Percentiles rank a stretch among this genome's conserved stretches.
Conservation (phyloP, 1,140 invertebrate species). For the Megalonaias nervosa region DNA sequence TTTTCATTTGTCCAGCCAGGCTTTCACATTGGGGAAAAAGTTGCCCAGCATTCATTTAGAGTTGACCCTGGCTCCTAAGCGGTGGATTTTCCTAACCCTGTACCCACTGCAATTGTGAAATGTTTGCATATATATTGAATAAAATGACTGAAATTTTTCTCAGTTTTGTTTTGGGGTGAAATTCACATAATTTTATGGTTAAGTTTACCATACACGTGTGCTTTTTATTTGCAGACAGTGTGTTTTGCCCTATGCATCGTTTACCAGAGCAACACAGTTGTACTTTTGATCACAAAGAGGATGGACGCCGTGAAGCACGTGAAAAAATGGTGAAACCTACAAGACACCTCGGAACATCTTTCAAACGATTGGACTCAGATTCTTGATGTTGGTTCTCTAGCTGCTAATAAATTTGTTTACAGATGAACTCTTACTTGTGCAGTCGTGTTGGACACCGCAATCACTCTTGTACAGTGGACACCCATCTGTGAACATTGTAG, state of each 20-base stretch:
- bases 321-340: constrained; percentile 67
- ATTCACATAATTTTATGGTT: background rate
- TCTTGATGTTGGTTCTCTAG: constrained; percentile 40
- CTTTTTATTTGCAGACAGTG: constrained; percentile 52
- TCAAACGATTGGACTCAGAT: constrained; percentile 58
- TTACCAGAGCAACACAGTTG: constrained; percentile 65
- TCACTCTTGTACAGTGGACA: too few species aligned
- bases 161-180: background rate
- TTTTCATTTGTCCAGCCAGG: background rate
- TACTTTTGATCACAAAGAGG: constrained; percentile 67
- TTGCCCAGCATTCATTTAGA: background rate
- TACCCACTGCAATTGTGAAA: background rate
- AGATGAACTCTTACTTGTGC: too few species aligned
- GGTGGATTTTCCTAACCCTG: too few species aligned
- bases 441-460: too few species aligned
- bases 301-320: constrained; percentile 60
- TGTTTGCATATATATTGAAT: background rate
- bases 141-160: background rate
- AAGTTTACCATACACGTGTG: background rate
- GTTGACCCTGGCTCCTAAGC: background rate
- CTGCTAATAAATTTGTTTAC: too few species aligned
- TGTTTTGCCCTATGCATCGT: constrained; percentile 63
- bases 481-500: too few species aligned
- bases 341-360: constrained; percentile 64
- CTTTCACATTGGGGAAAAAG: too few species aligned